Base-by-base conservation (phyloP, 2,113 vertebrate genomes). In the Chamaea fasciata region DNA sequence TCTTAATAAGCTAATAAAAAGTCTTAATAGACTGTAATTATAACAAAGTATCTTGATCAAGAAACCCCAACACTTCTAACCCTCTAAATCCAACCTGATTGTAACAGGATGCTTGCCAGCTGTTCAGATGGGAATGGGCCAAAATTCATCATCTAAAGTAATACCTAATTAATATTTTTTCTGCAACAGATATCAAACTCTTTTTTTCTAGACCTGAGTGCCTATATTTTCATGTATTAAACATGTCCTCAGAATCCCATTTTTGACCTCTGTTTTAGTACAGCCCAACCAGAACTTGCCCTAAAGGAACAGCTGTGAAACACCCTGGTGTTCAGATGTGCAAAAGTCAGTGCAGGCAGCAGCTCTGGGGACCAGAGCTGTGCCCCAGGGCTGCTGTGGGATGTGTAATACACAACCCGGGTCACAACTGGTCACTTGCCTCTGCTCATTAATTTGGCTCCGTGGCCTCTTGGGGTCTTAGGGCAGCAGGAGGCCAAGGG, bases 111-210 rank as follows among this genome's bases (percentile, higher is more conserved):
- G 85, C 96, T 97, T 97, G 91, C 97, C 97, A 98, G 87, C 91
- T 97, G 97, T 97, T 98, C 97, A 91, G 90, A 69, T 95, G 96
- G 83, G 97, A 96, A 94, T 46, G 87, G 84, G 94, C 97, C 97
- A 98, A 81, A 84, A 97, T 97, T 94, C 71, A 91, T 98, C 39
- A 96, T 87, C 97, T 97, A 78, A 97, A 97, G 89, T 95, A 96
- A 94, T 95, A 97, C 64, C 92, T 97, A 97, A 97, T 97, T 98
- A 98, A 96, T 95, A 77, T 83, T 96, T 63, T 41, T 77, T 97
- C 96, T 82, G 71, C 86, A 97, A 96, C 96, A 98, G 94, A 96
- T 97, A 96, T 96, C 94, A 97, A 87, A 63, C 94, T 91, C 96
- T 95, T 93, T 96, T 95, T 96, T 96, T 33, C 42, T 90, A 70